Conservation (phyloP, 2,797 vertebrate species). For the Phoeniculus purpureus region DNA sequence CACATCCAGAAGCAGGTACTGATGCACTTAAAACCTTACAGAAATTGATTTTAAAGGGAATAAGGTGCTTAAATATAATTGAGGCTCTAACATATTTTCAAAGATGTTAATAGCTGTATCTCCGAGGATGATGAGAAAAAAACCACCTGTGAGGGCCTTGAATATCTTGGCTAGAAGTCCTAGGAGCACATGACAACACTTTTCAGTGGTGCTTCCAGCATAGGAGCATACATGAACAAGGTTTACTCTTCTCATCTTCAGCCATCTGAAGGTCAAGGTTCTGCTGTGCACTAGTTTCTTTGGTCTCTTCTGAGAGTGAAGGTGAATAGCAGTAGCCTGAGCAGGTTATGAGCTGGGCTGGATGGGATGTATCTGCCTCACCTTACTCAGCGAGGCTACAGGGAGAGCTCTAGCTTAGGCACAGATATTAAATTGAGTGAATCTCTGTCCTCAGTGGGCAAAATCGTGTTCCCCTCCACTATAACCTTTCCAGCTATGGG, state of each 20-base stretch:
- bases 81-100: not conserved
- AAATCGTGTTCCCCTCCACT: not conserved
- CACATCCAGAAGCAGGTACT: not conserved
- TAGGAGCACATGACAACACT: accelerated
- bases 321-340: not conserved
- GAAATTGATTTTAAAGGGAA: not conserved
- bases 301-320: not conserved
- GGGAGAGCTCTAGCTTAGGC: not conserved
- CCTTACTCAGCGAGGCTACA: not conserved
- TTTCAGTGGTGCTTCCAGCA: not conserved
- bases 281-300: not conserved
- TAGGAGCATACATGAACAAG: accelerated
- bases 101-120: not conserved
- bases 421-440: not conserved
- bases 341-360: not conserved
- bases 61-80: not conserved
- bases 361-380: not conserved
- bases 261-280: not conserved
- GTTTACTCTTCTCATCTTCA: not conserved
- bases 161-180: not conserved
- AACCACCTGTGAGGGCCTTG: not conserved
- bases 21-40: not conserved
- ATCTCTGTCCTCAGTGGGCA: not conserved
- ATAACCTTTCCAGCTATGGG: slow-evolving; percentile 1
- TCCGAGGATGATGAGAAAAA: not conserved